Percentiles rank a stretch among this genome's conserved stretches.
Conservation (phyloP, 2,888 invertebrate genomes). For the Busseola fusca region DNA sequence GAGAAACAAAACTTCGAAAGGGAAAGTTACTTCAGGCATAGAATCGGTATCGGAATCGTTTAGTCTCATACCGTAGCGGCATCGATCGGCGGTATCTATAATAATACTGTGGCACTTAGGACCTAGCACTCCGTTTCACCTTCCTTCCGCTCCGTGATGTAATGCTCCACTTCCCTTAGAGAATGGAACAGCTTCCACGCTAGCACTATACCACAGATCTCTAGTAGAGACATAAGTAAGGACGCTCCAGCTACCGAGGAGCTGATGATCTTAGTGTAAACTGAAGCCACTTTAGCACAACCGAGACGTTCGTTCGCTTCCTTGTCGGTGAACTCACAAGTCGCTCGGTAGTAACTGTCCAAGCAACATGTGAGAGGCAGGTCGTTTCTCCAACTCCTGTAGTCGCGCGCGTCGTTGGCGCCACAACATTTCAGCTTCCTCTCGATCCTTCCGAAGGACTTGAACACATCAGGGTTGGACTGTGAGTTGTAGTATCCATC, state of each 20-base stretch:
- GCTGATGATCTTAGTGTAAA: conserved; percentile 85
- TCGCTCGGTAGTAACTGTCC: conserved; percentile 83
- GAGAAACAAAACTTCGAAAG: conserved; percentile 61
- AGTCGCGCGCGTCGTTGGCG: conserved; percentile 85
- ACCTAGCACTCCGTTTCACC: conserved; percentile 85
- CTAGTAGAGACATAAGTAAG: conserved; percentile 78
- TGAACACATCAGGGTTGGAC: conserved; percentile 83
- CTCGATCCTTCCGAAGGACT: conserved; percentile 82
- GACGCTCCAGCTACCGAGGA: conserved; percentile 84
- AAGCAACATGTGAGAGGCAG: conserved; percentile 83
- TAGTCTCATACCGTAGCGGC: conserved; percentile 55
- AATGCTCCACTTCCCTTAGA: conserved; percentile 84
- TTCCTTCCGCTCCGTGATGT: conserved; percentile 84
- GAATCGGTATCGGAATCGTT: conserved; percentile 56
- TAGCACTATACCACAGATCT: conserved; percentile 79
- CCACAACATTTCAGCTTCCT: conserved; percentile 84
- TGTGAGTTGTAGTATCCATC: conserved; percentile 86
- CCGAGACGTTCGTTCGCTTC: conserved; percentile 86
- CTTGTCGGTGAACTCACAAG: conserved; percentile 85
- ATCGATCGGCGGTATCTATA: conserved; percentile 59
- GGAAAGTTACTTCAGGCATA: conserved; percentile 65
- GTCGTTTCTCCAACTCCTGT: conserved; percentile 85
- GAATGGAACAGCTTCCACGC: conserved; percentile 84
- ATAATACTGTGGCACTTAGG: conserved; percentile 66
- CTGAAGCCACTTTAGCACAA: conserved; percentile 86